Percentiles rank a stretch among this genome's conserved stretches.
These are phyloP conservation scores for Polypedilum vanderplanki DNA, from an alignment of 1,140 invertebrate species.

Conservation along the genomic window DNA sequence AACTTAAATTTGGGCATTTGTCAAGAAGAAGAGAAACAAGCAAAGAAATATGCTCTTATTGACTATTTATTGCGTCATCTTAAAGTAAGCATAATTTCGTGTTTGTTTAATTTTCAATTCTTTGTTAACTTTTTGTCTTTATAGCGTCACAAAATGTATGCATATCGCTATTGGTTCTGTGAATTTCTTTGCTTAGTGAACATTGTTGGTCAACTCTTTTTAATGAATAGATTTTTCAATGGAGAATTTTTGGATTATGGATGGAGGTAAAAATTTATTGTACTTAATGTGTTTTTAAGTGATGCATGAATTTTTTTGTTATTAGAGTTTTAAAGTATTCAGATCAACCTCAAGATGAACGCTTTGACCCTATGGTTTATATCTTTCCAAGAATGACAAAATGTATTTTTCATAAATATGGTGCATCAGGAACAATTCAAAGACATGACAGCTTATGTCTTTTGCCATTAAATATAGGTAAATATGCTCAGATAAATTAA, in stretches of 20 bases:
- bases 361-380: constrained; percentile 81
- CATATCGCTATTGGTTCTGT: constrained; percentile 74
- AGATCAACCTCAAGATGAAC: constrained; percentile 69
- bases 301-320: neutral
- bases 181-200: constrained; percentile 77
- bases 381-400: constrained; percentile 84
- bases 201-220: constrained; percentile 77
- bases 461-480: constrained; percentile 72
- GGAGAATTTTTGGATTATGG: constrained; percentile 86
- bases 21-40: constrained; percentile 61
- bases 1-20: constrained; percentile 73
- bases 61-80: constrained; percentile 72
- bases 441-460: constrained; percentile 84
- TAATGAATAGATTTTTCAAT: constrained; percentile 89
- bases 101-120: neutral
- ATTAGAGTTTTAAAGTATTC: constrained; percentile 67
- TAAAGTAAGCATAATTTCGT: constrained; percentile 52
- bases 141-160: constrained; percentile 75
- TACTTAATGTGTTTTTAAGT: too few relatives aligned
- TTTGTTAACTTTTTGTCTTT: constrained; percentile 36
- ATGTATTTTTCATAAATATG: constrained; percentile 87
- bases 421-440: constrained; percentile 75
- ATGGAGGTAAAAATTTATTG: constrained; percentile 33
- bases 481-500: neutral
- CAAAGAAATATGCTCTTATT: constrained; percentile 71